Base-by-base conservation (phyloP, 1,140 invertebrate genomes). In the Drosophila neocordata region DNA sequence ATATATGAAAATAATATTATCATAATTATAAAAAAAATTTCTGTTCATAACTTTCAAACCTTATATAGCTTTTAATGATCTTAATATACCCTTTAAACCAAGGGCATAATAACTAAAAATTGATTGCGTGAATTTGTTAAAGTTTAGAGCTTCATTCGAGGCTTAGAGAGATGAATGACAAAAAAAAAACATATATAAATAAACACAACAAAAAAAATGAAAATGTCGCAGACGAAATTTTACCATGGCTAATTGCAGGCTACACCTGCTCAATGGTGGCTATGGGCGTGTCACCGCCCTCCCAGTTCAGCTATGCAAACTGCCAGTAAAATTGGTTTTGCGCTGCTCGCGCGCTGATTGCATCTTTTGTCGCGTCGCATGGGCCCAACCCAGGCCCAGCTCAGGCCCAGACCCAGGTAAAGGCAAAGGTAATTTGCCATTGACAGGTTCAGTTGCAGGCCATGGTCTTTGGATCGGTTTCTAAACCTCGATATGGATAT, bases 41-140 rank as follows among this genome's bases (percentile, higher is more conserved):
- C n/a, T n/a, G n/a, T n/a, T n/a, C n/a, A n/a, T n/a, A n/a, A n/a
- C n/a, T n/a, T n/a, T n/a, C n/a, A n/a, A n/a, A n/a, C 8, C 1
- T 34, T 4, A 9, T 9, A 6, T 12, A 35, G 2, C 11, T 35
- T 35, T 35, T 2, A n/a, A 5, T 11, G 4, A 11, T 48, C 15
- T 11, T 4, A 20, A 48, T 11, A 48, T 48, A 4, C 41, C 41
- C 41, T 11, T 20, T 20, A 2, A 13, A 20, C 9, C 41, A 0
- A 11, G 18, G 8, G 11, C 4, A 20, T n/a, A 53, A n/a, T 6
- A 12, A 51, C 53, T 52, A 52, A 57, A 70, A 88, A 88, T 66
- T 35, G 65, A 60, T 89, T 87, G 84, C 84, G 83, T 88, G 84
- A 88, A 88, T 88, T 88, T 88, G 83, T 78, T 75, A 88, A 89